Conservation (phyloP, 2,888 invertebrate genomes). For the Mechanitis messenoides region DNA sequence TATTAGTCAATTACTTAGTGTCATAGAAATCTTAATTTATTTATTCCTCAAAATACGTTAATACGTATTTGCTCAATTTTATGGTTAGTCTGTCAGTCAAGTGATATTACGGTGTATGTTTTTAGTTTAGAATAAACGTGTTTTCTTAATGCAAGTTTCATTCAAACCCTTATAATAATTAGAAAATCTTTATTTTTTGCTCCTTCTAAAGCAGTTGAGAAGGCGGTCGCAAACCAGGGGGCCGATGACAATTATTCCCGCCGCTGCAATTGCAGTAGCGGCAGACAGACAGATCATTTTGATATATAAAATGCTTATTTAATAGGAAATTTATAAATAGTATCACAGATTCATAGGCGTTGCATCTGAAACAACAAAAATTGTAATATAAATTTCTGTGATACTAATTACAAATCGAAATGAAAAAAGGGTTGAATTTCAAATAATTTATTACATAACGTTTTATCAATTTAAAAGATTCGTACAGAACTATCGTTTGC, state of each 20-base stretch:
- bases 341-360: slow-evolving; percentile 5
- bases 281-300: slow-evolving; percentile 30
- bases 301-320: not conserved
- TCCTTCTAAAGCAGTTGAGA: slow-evolving; percentile 21
- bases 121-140: slow-evolving; percentile 61
- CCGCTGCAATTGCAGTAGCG: slow-evolving; percentile 26
- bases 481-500: slow-evolving; percentile 23
- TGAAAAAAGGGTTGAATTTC: not conserved
- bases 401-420: not conserved
- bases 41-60: slow-evolving; percentile 43
- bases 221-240: slow-evolving; percentile 32
- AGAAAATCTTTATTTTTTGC: slow-evolving; percentile 14
- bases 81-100: slow-evolving; percentile 63
- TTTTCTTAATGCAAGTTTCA: slow-evolving; percentile 47
- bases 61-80: slow-evolving; percentile 65
- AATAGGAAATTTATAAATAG: slow-evolving; percentile 3
- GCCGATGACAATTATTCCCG: slow-evolving; percentile 27
- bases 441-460: slow-evolving; percentile 15
- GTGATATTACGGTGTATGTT: slow-evolving; percentile 76
- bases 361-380: slow-evolving; percentile 20
- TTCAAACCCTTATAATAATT: slow-evolving; percentile 26
- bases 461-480: not conserved
- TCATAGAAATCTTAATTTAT: slow-evolving; percentile 61
- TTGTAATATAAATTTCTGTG: not conserved
- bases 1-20: slow-evolving; percentile 67